Evolutionary conservation across 2,797 vertebrate genomes (phyloP), one percentile per base, ranked within the genome.

Genomic region (Anguilla obscura): DNA sequence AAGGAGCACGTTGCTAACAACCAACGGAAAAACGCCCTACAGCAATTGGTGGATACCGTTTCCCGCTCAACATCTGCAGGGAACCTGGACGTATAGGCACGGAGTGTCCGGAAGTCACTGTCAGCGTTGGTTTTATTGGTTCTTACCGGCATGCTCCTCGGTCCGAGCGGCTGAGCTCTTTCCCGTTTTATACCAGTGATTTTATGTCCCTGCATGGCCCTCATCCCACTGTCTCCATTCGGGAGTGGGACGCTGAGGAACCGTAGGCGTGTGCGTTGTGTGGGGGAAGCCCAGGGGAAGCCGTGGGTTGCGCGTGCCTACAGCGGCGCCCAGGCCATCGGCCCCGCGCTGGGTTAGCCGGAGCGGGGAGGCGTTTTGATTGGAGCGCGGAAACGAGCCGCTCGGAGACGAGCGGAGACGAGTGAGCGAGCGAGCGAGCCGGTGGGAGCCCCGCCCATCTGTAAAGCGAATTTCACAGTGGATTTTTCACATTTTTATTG

Each of bases 381-480:
- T 27, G 12, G 60, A n/a, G n/a, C 12, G 60, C 24, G 7, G 60
- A 66, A n/a, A 1, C 21, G 60, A 2, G 60, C 21, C 60, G 1
- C 18, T 3, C 21, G 14, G 58, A 60, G 16, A 18, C 58, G 18
- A 60, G 16, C 21, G 14, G 58, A 60, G 16, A 18, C 58, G 18
- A 60, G 16, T n/a, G n/a, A n/a, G n/a, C 58, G 16, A 60, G 36
- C 33, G 33, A 36, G 48, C 9, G 50, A 50, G 24, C 16, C 60
- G n/a, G 24, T 6, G 21, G 24, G 24, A 66, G 60, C 60, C 60
- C 60, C 24, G 60, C 60, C 60, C n/a, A 5, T n/a, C 21, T 24
- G n/a, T 66, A 27, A 66, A 66, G 60, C 60, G n/a, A 66, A 66
- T 66, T 66, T 66, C 60, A 58, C 66, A 84, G 85, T n/a, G 56